Base-by-base conservation (phyloP, 2,113 vertebrate genomes). In the Epinephelus fuscoguttatus region DNA sequence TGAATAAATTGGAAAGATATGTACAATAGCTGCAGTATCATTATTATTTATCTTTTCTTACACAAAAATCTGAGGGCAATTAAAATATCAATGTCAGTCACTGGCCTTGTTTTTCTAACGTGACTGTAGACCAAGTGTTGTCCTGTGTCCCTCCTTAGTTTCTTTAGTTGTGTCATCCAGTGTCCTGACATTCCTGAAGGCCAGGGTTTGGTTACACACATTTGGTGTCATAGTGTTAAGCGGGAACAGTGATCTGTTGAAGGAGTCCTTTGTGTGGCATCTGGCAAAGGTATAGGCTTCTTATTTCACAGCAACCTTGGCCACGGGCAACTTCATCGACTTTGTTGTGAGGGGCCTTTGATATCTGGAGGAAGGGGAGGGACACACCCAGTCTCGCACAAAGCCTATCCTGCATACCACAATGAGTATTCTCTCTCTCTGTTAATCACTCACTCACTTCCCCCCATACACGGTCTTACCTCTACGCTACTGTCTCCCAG, bases 331-430 rank as follows among this genome's bases (percentile, higher is more conserved):
- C 86, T 89, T 79, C 63, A 75, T 77, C 12, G 75, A 91, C 91
- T 94, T 94, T 94, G 90, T 94, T 93, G 92, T 91, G 84, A 83
- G 62, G 61, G 49, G 80, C 62, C 92, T 95, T 94, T 94, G 94
- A 93, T 93, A 88, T 91, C 40, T 88, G 73, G 77, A 94, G 94
- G 93, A 94, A 92, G 92, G 90, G 91, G 91, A 85, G 88, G 81
- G 91, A 85, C 92, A 93, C 94, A 87, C 94, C 95, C 91, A 91
- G 83, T 57, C 60, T 21, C 74, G 89, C 75, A 93, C 94, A 95
- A 94, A 93, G 94, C 85, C 78, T 56, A 23, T 47, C 83, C 86
- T 81, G 74, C 92, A 94, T 92, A 91, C 91, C 89, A 89, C 90
- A 90, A 83, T 47, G 70, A 90, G 81, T 87, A 87, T 87, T 85